Conservation (phyloP, 2,113 vertebrate genomes). For the Antigone vipio region DNA sequence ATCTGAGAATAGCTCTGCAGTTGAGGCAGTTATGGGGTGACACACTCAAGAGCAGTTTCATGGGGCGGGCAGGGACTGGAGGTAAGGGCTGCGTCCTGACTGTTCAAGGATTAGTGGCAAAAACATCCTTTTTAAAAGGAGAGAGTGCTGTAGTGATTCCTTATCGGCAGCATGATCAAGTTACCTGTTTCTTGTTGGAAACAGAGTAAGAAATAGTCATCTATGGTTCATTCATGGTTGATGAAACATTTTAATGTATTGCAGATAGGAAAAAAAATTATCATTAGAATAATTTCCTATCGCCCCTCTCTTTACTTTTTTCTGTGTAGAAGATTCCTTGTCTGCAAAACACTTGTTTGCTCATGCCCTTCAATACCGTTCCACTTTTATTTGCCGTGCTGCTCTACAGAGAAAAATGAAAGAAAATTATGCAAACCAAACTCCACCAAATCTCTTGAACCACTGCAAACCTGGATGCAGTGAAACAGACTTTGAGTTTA, state of each 20-base stretch:
- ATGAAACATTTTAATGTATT: background rate
- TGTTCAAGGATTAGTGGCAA: background rate
- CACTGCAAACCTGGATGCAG: background rate
- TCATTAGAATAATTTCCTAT: background rate
- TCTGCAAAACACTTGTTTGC: background rate
- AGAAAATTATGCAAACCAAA: background rate
- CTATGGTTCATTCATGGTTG: background rate
- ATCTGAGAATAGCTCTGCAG: background rate
- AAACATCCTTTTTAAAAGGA: background rate
- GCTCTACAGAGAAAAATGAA: background rate
- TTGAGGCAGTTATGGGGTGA: background rate
- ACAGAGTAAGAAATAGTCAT: background rate
- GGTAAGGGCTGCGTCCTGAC: background rate
- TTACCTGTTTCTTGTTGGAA: background rate
- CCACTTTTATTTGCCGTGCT: background rate
- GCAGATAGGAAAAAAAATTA: background rate
- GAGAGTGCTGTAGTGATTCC: background rate
- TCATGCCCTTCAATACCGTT: background rate
- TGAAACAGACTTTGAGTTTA: background rate
- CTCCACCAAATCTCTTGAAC: background rate
- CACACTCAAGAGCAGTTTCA: background rate
- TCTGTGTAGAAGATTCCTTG: background rate
- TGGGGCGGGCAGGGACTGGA: background rate
- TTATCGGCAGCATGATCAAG: background rate
- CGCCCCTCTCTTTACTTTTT: background rate